These are phyloP conservation scores for Cotesia vestalis DNA, from an alignment of 1,140 invertebrate genomes.

Conservation along the genomic window DNA sequence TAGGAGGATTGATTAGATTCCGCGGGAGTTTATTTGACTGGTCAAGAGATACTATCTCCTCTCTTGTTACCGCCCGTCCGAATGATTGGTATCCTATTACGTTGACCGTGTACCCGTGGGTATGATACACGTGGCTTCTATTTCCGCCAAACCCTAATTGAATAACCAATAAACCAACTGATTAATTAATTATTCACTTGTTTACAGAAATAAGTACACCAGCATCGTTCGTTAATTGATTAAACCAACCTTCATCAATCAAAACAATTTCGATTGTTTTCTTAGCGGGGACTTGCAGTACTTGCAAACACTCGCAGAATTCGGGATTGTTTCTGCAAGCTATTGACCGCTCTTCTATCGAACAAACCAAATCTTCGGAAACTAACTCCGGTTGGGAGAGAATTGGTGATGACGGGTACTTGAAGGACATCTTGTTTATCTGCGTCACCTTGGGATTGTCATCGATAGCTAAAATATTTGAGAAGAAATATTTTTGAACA, in stretches of 20 bases:
- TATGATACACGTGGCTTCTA: conserved; percentile 46
- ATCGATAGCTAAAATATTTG: conserved; percentile 22
- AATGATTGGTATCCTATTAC: conserved; percentile 43
- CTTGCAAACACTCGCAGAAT: conserved; percentile 52
- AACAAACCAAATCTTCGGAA: conserved; percentile 43
- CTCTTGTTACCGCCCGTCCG: conserved; percentile 42
- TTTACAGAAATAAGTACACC: neutral
- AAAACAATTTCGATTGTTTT: conserved; percentile 48
- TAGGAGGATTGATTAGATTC: conserved; percentile 52
- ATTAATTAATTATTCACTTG: neutral
- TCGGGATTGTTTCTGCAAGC: conserved; percentile 42
- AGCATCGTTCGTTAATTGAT: neutral
- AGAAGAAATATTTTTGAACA: neutral
- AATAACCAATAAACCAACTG: neutral
- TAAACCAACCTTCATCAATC: conserved; percentile 48
- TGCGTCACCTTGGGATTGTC: conserved; percentile 40
- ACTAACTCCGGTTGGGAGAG: conserved; percentile 48
- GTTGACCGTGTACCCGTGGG: conserved; percentile 48
- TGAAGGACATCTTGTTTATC: conserved; percentile 51
- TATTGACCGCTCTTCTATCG: conserved; percentile 42
- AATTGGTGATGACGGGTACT: conserved; percentile 53
- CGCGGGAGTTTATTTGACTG: conserved; percentile 55
- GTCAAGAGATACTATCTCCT: conserved; percentile 51
- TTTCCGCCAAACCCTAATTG: conserved; percentile 48
- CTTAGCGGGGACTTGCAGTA: conserved; percentile 40